Percentiles rank a stretch among this genome's conserved stretches.
phyloP scores from a whole-genome alignment of 2,797 vertebrate species.

The Eleutherodactylus coqui region DNA sequence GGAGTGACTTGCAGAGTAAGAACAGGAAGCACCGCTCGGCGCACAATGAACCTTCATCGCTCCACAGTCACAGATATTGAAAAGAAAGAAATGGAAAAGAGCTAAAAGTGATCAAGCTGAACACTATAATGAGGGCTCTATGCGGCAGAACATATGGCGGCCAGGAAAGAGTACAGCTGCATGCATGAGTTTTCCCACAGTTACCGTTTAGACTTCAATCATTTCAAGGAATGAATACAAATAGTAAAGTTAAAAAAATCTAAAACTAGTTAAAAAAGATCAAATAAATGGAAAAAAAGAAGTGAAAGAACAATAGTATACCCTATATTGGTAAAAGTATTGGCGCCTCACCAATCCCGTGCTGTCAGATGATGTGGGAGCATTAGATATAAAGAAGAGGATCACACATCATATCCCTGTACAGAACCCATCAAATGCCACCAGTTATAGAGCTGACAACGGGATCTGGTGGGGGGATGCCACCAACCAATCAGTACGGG shows the following conservation, averaged over 20 bases:
- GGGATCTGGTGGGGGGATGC: too few species aligned
- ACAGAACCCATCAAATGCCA: too few species aligned
- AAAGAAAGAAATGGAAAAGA: slow-evolving; percentile 14
- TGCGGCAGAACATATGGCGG: slow-evolving; percentile 32
- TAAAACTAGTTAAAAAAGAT: not conserved
- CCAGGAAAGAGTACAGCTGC: slow-evolving; percentile 11
- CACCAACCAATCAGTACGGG: too few species aligned
- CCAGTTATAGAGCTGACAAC: too few species aligned
- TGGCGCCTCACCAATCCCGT: too few species aligned
- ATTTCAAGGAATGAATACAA: not conserved
- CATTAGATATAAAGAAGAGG: too few species aligned
- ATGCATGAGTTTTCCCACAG: not conserved
- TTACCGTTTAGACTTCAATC: not conserved
- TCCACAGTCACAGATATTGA: not conserved
- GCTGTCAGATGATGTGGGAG: too few species aligned
- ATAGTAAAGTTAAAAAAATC: not conserved
- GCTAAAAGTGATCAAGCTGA: slow-evolving; percentile 15
- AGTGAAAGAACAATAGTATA: too few species aligned
- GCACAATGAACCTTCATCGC: slow-evolving; percentile 1
- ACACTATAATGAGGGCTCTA: slow-evolving; percentile 22
- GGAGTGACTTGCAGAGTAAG: not conserved
- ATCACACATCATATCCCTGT: too few species aligned
- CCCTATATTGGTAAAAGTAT: too few species aligned
- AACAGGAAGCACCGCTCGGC: not conserved
- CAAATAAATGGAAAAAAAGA: too few species aligned